Base-by-base conservation (phyloP, 2,888 invertebrate species). In the Macrostomum cliftonense region DNA sequence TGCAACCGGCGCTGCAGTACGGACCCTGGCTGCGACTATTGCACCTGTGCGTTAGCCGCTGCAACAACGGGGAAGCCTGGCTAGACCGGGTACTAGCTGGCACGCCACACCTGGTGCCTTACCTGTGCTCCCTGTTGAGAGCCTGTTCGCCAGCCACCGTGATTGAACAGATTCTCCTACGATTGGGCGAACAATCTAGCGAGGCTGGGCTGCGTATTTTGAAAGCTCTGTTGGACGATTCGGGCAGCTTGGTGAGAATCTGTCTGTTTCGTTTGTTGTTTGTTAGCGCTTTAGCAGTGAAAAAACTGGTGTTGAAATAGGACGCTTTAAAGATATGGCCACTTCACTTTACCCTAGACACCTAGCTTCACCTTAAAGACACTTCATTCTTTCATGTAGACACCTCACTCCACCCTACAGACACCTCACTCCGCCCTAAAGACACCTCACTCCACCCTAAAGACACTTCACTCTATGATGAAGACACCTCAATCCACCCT, bases 1-100 rank as follows among this genome's bases (percentile, higher is more conserved):
- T 46, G 21, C 48, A 45, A 13, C 45, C 44, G 9, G 28, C 28
- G 4, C 28, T 28, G 28, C 28, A 28, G 28, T 82, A 83, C 66
- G 77, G 83, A 63, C 82, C 83, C 53, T 87, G 87, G 87, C 75
- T 86, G 55, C 75, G 81, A 54, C 76, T 87, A 54, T 73, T 87
- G 42, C 79, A 83, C 56, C 81, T 82, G 60, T 84, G 84, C 62
- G 77, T 83, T 54, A 59, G 55, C 1, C 73, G 28, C 9, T 28
- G 28, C 5, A 4, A 9, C 9, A 28, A 9, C 9, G 4, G 28
- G 19, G 71, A 77, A 2, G 59, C 56, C 14, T 52, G 48, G 16
- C 42, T 44, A 12, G 49, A 47, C 43, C 36, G 44, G 17, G 28
- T 39, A 13, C 47, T 54, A 16, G 73, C 75, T 36, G 21, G 39